Evolutionary conservation across 2,113 vertebrate genomes (phyloP), one percentile per base, ranked within the genome.

Genomic region (Myocastor coypus): DNA sequence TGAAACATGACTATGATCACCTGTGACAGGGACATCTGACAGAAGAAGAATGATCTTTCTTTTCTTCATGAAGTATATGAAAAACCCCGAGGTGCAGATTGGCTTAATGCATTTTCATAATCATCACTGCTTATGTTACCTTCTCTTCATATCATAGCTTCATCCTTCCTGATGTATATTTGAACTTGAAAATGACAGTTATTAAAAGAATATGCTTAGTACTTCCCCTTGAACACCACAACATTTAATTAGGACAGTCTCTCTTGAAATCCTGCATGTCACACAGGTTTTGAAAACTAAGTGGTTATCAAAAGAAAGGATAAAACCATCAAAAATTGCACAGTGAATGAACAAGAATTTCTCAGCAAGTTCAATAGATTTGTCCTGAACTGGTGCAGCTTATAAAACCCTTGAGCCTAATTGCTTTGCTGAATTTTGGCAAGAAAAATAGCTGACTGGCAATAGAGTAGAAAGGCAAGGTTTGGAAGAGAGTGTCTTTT

Each of bases 1-100:
- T 97, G 98, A 98, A 98, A 98, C 96, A 97, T 96, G 98, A 96
- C 97, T 96, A 89, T 97, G 96, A 98, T 98, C 98, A 95, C 73
- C 97, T 97, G 98, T 93, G 97, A 97, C 96, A 97, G 94, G 96
- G 97, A 92, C 96, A 97, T 96, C 97, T 97, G 98, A 98, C 92
- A 84, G 93, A 94, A 90, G 92, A 94, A 89, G 95, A 97, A 97
- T 91, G 77, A 95, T 98, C 83, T 93, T 96, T 94, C 86, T 80
- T 52, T 85, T 97, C 64, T 92, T 98, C 96, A 22, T 77, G 78
- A 37, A 93, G 94, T 80, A 81, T 84, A 96, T 82, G 89, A 83
- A 92, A 97, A 97, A 96, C 64, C 66, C 55, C 34, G 82, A 97
- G 97, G 87, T 96, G 71, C 92, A 94, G 96, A 85, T 95, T 94